Conservation (phyloP, 2,888 invertebrate species). For the Epirrhoe tristata region DNA sequence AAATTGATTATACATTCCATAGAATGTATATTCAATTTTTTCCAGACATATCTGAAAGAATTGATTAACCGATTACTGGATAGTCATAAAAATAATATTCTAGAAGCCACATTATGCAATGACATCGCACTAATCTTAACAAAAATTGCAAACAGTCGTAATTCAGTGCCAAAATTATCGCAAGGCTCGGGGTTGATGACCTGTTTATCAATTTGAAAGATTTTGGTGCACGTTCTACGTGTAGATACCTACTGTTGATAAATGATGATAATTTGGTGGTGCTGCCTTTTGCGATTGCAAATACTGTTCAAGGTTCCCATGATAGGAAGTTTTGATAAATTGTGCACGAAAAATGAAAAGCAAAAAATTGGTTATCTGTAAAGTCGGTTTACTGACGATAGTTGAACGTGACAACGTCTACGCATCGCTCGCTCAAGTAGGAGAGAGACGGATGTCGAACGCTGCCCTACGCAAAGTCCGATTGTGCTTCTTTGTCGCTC, state of each 20-base stretch:
- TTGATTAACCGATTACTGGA: too few relatives aligned
- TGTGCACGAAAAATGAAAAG: too few relatives aligned
- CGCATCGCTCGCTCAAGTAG: too few relatives aligned
- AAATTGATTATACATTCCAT: too few relatives aligned
- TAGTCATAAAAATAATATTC: background rate
- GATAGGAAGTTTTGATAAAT: background rate
- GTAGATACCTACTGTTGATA: slow-evolving; percentile 49
- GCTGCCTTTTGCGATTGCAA: slow-evolving; percentile 43
- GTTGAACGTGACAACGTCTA: too few relatives aligned
- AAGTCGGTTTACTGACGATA: too few relatives aligned
- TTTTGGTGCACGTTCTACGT: slow-evolving; percentile 60
- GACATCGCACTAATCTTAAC: slow-evolving; percentile 33
- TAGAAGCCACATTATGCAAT: slow-evolving; percentile 13
- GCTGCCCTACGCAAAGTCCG: too few relatives aligned
- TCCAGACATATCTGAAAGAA: too few relatives aligned
- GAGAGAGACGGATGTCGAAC: too few relatives aligned
- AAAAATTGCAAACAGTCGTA: slow-evolving; percentile 38
- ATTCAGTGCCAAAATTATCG: slow-evolving; percentile 65
- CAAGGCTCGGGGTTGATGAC: slow-evolving; percentile 64
- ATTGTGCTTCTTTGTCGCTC: too few relatives aligned
- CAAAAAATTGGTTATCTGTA: too few relatives aligned
- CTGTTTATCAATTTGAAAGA: slow-evolving; percentile 74
- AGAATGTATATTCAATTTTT: too few relatives aligned
- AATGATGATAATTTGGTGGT: slow-evolving; percentile 52
- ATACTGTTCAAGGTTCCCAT: slow-evolving; percentile 5